Evolutionary conservation across 2,888 invertebrate species (phyloP), one percentile per base, ranked within the genome.

Genomic region (Ypsolopha sequella): DNA sequence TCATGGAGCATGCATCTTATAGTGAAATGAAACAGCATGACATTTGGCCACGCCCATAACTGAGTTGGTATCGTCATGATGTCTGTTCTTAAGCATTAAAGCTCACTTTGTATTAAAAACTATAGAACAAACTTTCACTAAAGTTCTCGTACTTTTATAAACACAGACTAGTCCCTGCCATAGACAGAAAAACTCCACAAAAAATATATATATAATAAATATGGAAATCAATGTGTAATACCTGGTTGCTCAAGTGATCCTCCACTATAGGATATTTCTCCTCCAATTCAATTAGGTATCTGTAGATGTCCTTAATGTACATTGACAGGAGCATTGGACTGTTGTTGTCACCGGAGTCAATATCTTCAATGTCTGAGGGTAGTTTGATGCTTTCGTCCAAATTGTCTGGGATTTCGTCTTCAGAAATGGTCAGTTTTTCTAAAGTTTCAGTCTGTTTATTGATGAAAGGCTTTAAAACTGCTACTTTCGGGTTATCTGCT

Each of bases 231-330:
- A 24, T 24, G 24, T 24, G 24, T 24, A 4, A 53, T 51, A 85
- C 78, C 76, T 93, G 93, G 38, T 89, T 90, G 45, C 85, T 87
- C 59, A 97, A 82, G 73, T 92, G 93, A 63, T 91, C 88, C 13
- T 79, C 70, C 41, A 80, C 75, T 53, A 97, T 89, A 3, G 90
- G 86, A 72, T 90, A 92, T 58, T 90, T 87, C 13, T 73, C 70
- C 87, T 98, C 98, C 55, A 97, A 74, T 48, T 89, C 78, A 57
- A 90, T 90, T 66, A 98, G 88, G 78, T 98, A 96, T 13, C 86
- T 81, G 69, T 96, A 97, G 68, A 98, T 98, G 63, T 98, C 97
- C 58, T 94, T 93, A 36, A 94, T 93, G 73, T 97, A 98, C 60
- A 93, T 92, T 11, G 93, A 90, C 68, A 95, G 93, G 60, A 96